Percentiles rank a stretch among this genome's conserved stretches.
Conservation (phyloP, 1,140 invertebrate genomes). For the Leptinotarsa undecemlineata region DNA sequence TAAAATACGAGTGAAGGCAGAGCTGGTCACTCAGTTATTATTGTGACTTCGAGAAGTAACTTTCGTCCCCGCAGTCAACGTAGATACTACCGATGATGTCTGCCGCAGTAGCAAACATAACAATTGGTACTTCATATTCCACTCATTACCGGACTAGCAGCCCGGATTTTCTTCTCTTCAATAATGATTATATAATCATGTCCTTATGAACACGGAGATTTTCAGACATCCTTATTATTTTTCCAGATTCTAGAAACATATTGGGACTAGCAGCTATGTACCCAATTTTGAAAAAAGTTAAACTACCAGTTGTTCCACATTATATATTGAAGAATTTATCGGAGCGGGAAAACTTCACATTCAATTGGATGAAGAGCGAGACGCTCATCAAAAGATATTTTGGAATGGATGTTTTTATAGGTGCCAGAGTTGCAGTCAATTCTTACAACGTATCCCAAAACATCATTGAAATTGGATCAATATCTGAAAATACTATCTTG, state of each 20-base stretch:
- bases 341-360: constrained; percentile 55
- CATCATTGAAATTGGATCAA: constrained; percentile 64
- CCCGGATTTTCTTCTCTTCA: no score
- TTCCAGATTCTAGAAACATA: constrained; percentile 63
- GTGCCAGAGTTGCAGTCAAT: constrained; percentile 68
- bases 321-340: constrained; percentile 59
- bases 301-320: constrained; percentile 63
- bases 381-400: constrained; percentile 66
- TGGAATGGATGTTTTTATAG: constrained; percentile 69
- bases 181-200: no score
- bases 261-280: constrained; percentile 64
- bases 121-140: no score
- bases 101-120: no score
- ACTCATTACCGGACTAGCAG: no score
- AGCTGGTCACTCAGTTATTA: no score
- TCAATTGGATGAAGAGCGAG: constrained; percentile 66
- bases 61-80: no score
- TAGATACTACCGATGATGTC: no score
- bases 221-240: neutral
- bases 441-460: constrained; percentile 67
- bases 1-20: no score
- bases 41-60: no score
- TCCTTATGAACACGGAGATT: no score
- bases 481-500: constrained; percentile 32
- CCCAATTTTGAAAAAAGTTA: constrained; percentile 60